Base-by-base conservation (phyloP, 2,888 invertebrate species). In the Gonocerus acuteangulatus region DNA sequence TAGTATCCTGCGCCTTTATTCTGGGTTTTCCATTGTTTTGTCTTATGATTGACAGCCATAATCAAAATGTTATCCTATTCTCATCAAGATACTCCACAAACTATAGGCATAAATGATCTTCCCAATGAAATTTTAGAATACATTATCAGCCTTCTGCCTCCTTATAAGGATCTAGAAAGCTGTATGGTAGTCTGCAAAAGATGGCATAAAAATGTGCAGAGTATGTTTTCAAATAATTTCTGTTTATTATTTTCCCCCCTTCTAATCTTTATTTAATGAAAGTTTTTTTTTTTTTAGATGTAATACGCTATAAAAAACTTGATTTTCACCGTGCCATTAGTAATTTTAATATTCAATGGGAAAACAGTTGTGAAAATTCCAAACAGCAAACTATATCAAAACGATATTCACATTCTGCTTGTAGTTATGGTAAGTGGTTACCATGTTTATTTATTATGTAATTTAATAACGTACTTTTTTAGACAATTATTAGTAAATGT, bases 121-220 rank as follows among this genome's bases (percentile, higher is more conserved):
- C 95, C 96, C 44, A 92, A 94, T 74, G 95, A 95, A 80, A 85
- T 96, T 61, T 76, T 96, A 69, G 95, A 95, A 76, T 92, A 90
- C 73, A 91, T 96, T 72, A 79, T 96, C 67, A 83, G 87, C 68
- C 82, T 91, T 72, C 77, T 95, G 67, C 89, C 92, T 60, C 95
- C 95, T 0, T 96, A 96, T 72, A 84, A 84, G 73, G 94, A 95
- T 77, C 77, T 95, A 68, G 85, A 91, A 74, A 82, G 85, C 72
- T 92, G 93, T 73, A 86, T 85, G 79, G 76, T 83, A 65, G 95
- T 95, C 42, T 91, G 87, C 70, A 88, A 86, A 73, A 80, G 89
- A 72, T 96, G 95, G 95, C 82, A 84, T 73, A 79, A 80, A 70
- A 84, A 89, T 71, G 86, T 89, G 59, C 81, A 85, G 79, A 91